These are phyloP conservation scores for Metallyticus violacea DNA, from an alignment of 2,888 invertebrate genomes.

Conservation along the genomic window DNA sequence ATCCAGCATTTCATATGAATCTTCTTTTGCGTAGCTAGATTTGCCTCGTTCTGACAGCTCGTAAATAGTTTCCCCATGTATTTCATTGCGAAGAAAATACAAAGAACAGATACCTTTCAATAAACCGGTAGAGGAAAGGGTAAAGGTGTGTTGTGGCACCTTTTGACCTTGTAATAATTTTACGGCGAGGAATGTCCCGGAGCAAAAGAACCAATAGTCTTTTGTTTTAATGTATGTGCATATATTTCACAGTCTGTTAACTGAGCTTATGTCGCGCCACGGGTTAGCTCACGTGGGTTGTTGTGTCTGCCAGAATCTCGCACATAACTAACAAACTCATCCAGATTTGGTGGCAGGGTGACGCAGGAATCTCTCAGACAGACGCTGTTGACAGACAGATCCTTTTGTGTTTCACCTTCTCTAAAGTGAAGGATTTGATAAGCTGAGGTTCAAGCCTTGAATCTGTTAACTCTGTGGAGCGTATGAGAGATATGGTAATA, in stretches of 20 bases:
- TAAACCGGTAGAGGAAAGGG: background rate
- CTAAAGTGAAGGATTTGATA: too few species aligned
- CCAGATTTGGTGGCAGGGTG: too few species aligned
- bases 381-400: too few species aligned
- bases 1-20: too few species aligned
- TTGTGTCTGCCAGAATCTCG: background rate
- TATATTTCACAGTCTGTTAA: background rate
- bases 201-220: background rate
- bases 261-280: background rate
- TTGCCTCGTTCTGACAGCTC: background rate
- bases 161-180: background rate
- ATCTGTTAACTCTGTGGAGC: too few species aligned
- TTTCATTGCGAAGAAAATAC: background rate
- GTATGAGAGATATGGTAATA: too few species aligned
- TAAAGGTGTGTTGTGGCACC: background rate
- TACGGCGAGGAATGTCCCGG: background rate
- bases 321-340: too few species aligned
- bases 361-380: too few species aligned
- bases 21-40: too few species aligned
- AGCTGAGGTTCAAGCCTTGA: too few species aligned
- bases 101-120: background rate
- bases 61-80: background rate
- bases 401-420: too few species aligned
- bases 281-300: background rate
- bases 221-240: background rate